phyloP scores from a whole-genome alignment of 2,113 vertebrate species.

The Eira barbara region DNA sequence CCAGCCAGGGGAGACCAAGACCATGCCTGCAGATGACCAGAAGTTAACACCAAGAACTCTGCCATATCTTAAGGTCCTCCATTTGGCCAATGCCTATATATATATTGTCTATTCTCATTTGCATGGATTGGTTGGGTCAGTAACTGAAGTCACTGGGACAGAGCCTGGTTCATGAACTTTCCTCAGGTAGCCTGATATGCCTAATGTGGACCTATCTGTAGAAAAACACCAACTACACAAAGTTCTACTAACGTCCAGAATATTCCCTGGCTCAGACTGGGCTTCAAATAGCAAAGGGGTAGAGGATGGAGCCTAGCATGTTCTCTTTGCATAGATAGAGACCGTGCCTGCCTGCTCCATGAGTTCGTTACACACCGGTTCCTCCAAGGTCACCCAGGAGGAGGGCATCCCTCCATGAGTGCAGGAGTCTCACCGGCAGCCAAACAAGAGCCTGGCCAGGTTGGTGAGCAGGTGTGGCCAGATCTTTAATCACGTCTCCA shows the following conservation, averaged over 20 bases:
- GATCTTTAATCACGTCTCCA: constrained; percentile 53
- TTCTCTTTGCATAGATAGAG: neutral
- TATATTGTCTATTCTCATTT: neutral
- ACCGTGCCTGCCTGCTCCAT: neutral
- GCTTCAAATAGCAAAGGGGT: neutral
- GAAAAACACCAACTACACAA: neutral
- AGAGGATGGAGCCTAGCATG: neutral
- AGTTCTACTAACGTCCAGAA: neutral
- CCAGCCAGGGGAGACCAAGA: neutral
- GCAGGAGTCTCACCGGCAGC: neutral
- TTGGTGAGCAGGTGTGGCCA: constrained; percentile 41
- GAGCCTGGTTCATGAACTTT: neutral
- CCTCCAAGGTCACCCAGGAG: constrained; percentile 33
- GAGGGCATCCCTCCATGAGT: neutral
- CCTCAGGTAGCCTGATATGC: neutral
- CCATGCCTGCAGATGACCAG: neutral
- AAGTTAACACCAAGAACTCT: neutral
- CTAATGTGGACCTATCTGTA: neutral
- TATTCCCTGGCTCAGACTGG: neutral
- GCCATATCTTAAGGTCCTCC: neutral
- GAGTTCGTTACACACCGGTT: neutral
- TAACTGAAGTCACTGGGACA: neutral
- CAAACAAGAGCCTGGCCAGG: constrained; percentile 17
- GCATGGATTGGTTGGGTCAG: neutral
- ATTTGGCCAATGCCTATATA: no score